These are phyloP conservation scores for Phlogophora meticulosa DNA, from an alignment of 2,888 invertebrate species.

Conservation along the genomic window DNA sequence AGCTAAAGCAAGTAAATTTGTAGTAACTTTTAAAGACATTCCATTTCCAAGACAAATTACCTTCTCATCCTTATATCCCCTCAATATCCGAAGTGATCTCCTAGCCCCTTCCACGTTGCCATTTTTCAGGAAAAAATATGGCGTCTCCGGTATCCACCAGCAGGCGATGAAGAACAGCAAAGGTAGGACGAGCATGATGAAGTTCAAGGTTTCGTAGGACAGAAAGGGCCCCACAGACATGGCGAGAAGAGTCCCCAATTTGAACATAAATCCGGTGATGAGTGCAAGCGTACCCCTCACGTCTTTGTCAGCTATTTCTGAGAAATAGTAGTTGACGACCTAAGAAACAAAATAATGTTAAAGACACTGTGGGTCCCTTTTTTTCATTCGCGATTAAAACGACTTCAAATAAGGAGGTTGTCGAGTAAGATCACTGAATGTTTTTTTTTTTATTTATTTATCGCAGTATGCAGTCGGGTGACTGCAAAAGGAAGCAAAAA, in stretches of 20 bases:
- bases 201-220: slow-evolving; percentile 82
- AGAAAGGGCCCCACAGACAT: slow-evolving; percentile 83
- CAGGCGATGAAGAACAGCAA: slow-evolving; percentile 84
- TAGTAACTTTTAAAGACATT: too few species aligned
- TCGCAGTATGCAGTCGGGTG: too few species aligned
- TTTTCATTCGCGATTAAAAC: too few species aligned
- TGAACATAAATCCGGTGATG: slow-evolving; percentile 80
- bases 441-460: too few species aligned
- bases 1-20: too few species aligned
- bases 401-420: too few species aligned
- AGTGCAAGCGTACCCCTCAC: slow-evolving; percentile 82
- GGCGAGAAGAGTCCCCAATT: slow-evolving; percentile 83
- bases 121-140: slow-evolving; percentile 90
- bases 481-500: too few species aligned
- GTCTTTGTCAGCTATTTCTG: slow-evolving; percentile 87
- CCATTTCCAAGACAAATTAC: slow-evolving; percentile 61
- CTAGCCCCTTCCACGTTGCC: slow-evolving; percentile 84
- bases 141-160: slow-evolving; percentile 92
- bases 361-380: too few species aligned
- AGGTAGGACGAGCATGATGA: slow-evolving; percentile 84
- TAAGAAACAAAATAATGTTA: slow-evolving; percentile 66
- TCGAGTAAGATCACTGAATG: too few species aligned
- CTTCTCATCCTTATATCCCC: slow-evolving; percentile 76
- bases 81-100: slow-evolving; percentile 80
- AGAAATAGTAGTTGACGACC: slow-evolving; percentile 86